Evolutionary conservation across 2,888 invertebrate genomes (phyloP), one percentile per base, ranked within the genome.

Genomic region (Nycteola revayana): DNA sequence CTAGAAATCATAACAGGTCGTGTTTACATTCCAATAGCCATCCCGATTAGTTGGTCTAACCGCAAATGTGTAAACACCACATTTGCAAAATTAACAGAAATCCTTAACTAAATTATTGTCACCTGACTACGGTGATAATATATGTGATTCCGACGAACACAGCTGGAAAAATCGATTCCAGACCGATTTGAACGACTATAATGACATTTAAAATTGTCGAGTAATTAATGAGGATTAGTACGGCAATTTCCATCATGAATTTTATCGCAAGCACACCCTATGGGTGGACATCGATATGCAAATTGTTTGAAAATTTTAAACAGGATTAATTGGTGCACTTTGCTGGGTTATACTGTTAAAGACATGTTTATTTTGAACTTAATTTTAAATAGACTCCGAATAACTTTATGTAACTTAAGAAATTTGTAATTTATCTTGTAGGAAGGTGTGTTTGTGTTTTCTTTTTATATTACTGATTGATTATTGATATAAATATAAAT

Each of bases 141-240:
- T 78, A 83, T 81, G 75, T 76, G 65, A 69, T 59, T 60, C 66
- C 69, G 72, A 62, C 67, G 66, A 66, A 39, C 40, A 51, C 49
- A 45, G 35, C 49, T 59, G 60, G 75, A 83, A 80, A 83, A 85
- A 82, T 84, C 83, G 83, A 83, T 86, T 66, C 59, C 71, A 69
- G 71, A 75, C 76, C 76, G 73, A 81, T 85, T 84, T 84, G 77
- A 69, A 67, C 60, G 67, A 70, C 71, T 71, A 74, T 81, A 83
- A 84, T 80, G 82, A 77, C 77, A 83, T 81, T 83, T 82, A 78
- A 83, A 84, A 80, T 76, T 74, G 75, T 66, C 63, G 71, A 70
- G 75, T 78, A 79, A 80, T 82, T 82, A 81, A 85, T 81, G 79
- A 74, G 77, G 78, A 79, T 83, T 82, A 82, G 82, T 66, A 58